These are phyloP conservation scores for Mus pahari DNA, from an alignment of 2,113 vertebrate genomes.

Conservation along the genomic window DNA sequence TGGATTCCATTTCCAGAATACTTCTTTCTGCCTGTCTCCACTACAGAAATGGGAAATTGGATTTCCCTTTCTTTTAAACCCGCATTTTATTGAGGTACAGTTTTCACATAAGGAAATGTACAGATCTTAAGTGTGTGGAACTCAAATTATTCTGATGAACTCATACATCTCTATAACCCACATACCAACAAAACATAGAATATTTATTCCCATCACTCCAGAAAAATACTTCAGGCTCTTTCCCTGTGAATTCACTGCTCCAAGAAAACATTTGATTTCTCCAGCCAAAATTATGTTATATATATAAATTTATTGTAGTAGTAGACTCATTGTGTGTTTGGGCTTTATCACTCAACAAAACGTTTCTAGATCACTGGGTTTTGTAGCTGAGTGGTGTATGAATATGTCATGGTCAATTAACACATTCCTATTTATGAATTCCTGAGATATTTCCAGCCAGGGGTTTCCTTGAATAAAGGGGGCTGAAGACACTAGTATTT, in stretches of 20 bases:
- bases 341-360: neutral
- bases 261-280: slow-evolving; percentile 19
- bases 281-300: neutral
- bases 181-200: neutral
- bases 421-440: neutral
- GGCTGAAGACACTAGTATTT: neutral
- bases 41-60: neutral
- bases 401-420: neutral
- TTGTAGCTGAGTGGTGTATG: neutral
- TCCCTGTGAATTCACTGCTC: neutral
- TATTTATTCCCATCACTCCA: neutral
- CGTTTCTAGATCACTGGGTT: slow-evolving; percentile 8
- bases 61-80: slow-evolving; percentile 1
- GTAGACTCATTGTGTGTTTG: neutral
- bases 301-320: neutral
- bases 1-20: neutral
- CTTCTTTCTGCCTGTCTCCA: neutral
- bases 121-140: neutral
- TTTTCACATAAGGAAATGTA: neutral
- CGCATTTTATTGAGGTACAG: neutral
- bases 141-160: slow-evolving; percentile 6
- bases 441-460: neutral
- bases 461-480: neutral
- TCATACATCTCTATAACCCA: neutral
- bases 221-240: neutral